phyloP scores from a whole-genome alignment of 1,140 invertebrate genomes.

The Ceratina australensis region DNA sequence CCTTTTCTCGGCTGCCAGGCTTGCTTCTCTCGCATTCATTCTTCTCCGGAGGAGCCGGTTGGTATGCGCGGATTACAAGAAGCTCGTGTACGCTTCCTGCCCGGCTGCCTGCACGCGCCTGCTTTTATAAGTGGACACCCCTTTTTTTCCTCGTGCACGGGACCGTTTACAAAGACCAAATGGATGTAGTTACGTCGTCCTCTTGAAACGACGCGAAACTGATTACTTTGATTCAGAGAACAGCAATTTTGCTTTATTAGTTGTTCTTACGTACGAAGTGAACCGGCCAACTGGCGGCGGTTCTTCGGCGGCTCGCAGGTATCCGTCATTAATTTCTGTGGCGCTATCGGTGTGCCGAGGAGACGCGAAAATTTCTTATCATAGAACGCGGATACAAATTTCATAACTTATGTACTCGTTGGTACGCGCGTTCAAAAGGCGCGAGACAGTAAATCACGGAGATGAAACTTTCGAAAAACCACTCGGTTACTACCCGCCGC shows the following conservation, averaged over 20 bases:
- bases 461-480: slow-evolving; percentile 1
- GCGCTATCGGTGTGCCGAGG: too few relatives aligned
- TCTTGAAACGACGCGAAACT: background rate
- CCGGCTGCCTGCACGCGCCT: slow-evolving; percentile 24
- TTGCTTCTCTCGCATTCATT: slow-evolving; percentile 20
- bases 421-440: background rate
- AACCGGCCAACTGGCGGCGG: too few relatives aligned
- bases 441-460: slow-evolving; percentile 10
- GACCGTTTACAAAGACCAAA: slow-evolving; percentile 23
- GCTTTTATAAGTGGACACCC: slow-evolving; percentile 29
- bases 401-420: too few relatives aligned
- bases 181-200: slow-evolving; percentile 3
- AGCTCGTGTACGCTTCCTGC: slow-evolving; percentile 35
- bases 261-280: too few relatives aligned
- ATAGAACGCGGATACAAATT: background rate
- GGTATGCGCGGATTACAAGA: slow-evolving; percentile 43
- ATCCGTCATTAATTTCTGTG: too few relatives aligned
- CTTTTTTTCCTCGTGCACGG: background rate
- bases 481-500: background rate
- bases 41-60: slow-evolving; percentile 4
- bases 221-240: background rate
- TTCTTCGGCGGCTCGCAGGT: too few relatives aligned
- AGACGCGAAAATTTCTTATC: background rate
- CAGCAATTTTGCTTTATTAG: background rate
- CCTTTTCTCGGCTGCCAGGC: background rate